A percentile compares a stretch with the other conserved stretches of the same genome.
Conservation (phyloP, 30 jellyfish, hydroid and myxozoan species). For the Morbakka virulenta region DNA sequence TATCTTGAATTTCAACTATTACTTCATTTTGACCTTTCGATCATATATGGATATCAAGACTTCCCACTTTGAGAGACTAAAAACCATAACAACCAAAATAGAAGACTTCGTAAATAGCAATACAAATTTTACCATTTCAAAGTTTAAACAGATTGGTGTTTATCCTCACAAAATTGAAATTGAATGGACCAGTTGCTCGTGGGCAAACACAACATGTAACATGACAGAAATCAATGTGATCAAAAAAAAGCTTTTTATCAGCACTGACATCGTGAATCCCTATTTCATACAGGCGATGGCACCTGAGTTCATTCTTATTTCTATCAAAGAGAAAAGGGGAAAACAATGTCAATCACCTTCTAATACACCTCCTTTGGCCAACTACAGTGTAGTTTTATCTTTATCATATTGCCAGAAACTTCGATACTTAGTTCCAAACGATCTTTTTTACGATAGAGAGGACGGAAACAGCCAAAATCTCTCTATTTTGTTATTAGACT, state of each 20-base stretch:
- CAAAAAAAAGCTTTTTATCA: conserved; percentile 18
- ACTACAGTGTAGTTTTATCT: neutral
- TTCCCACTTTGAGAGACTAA: neutral
- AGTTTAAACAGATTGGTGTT: neutral
- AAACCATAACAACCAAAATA: neutral
- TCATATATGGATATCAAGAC: neutral
- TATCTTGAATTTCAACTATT: conserved; percentile 36
- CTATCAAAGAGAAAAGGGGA: neutral
- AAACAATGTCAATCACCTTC: neutral
- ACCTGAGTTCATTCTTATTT: conserved; percentile 83
- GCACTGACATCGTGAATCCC: conserved; percentile 41
- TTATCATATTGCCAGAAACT: conserved; percentile 6
- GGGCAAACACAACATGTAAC: conserved; percentile 11
- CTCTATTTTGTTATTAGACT: neutral
- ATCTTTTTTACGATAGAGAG: conserved; percentile 36
- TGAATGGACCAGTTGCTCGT: conserved; percentile 68
- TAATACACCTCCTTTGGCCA: conserved; percentile 51
- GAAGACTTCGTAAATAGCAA: neutral
- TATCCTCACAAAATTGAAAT: conserved; percentile 5
- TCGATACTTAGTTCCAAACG: conserved; percentile 41
- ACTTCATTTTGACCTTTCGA: neutral
- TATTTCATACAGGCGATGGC: conserved; percentile 68
- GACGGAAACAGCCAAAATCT: conserved; percentile 45
- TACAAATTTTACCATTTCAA: too few relatives aligned
- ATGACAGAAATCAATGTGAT: neutral